These are phyloP conservation scores for Brassicogethes aeneus DNA, from an alignment of 2,888 invertebrate species.

Conservation along the genomic window DNA sequence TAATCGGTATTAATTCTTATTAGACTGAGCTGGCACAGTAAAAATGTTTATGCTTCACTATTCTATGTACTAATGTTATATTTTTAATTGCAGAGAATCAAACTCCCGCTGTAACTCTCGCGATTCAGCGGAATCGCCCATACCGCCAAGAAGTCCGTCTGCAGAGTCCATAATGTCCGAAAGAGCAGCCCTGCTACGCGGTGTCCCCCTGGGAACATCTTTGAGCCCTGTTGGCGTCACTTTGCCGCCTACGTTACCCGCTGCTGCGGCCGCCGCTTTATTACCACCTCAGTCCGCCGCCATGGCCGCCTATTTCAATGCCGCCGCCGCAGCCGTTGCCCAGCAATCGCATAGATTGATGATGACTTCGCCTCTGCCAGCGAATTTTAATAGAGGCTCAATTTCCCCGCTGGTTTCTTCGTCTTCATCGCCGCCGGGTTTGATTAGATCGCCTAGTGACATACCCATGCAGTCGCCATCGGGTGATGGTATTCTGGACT, in stretches of 20 bases:
- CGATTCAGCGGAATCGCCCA: constrained; percentile 58
- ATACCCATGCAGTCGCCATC: constrained; percentile 47
- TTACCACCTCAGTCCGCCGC: constrained; percentile 73
- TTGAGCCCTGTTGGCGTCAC: constrained; percentile 61
- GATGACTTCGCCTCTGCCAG: constrained; percentile 52
- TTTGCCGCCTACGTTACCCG: constrained; percentile 57
- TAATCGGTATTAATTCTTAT: no score
- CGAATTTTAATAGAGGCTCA: constrained; percentile 40
- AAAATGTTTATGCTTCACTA: no score
- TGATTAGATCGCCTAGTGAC: constrained; percentile 35
- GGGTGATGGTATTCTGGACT: constrained; percentile 63
- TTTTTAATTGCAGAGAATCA: constrained; percentile 6
- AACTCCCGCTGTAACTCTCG: constrained; percentile 77
- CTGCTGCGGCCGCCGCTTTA: constrained; percentile 53
- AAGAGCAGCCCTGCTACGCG: constrained; percentile 42
- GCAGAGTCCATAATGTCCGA: constrained; percentile 69
- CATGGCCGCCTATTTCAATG: constrained; percentile 71
- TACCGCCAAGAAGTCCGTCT: constrained; percentile 63
- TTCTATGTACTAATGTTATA: background rate
- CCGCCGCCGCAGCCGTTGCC: constrained; percentile 52
- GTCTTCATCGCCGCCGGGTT: constrained; percentile 47
- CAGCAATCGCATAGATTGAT: constrained; percentile 67
- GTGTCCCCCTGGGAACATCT: constrained; percentile 48
- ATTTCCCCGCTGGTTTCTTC: constrained; percentile 65
- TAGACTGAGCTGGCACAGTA: no score